phyloP scores from a whole-genome alignment of 2,888 invertebrate genomes.

The Mesorhabditis sp. region DNA sequence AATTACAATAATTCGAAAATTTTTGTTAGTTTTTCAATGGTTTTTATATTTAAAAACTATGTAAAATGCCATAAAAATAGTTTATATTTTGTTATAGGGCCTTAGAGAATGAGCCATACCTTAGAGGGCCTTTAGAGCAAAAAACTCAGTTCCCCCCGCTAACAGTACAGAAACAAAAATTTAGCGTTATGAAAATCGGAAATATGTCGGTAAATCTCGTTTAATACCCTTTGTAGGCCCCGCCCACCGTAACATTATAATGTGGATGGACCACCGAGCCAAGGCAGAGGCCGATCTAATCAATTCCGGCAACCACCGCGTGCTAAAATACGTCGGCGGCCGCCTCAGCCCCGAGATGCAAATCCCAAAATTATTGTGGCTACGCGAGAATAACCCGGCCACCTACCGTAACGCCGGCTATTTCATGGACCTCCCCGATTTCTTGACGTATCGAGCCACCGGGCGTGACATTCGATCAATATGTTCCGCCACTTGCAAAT shows the following conservation, averaged over 20 bases:
- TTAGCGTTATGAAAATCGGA: neutral
- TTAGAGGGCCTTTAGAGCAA: too few species aligned
- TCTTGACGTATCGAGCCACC: constrained; percentile 8
- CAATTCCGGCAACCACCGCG: constrained; percentile 72
- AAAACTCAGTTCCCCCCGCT: too few species aligned
- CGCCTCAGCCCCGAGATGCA: constrained; percentile 94
- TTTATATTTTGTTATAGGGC: too few species aligned
- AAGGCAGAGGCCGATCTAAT: constrained; percentile 75
- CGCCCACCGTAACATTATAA: constrained; percentile 70
- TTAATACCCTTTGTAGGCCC: neutral
- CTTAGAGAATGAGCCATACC: too few species aligned
- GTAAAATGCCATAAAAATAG: too few species aligned
- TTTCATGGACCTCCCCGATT: neutral
- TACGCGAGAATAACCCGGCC: constrained; percentile 67
- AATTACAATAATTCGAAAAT: too few species aligned
- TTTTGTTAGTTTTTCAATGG: too few species aligned
- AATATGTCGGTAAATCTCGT: neutral
- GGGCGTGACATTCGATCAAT: neutral
- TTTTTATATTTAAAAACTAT: too few species aligned
- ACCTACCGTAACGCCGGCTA: constrained; percentile 14
- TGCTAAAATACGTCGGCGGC: constrained; percentile 82
- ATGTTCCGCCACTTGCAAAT: neutral
- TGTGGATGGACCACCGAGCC: constrained; percentile 91
- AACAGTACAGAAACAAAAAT: neutral
- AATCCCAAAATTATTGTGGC: constrained; percentile 87